These are phyloP conservation scores for Tenthredo mesomela DNA, from an alignment of 2,888 invertebrate genomes.

Conservation along the genomic window DNA sequence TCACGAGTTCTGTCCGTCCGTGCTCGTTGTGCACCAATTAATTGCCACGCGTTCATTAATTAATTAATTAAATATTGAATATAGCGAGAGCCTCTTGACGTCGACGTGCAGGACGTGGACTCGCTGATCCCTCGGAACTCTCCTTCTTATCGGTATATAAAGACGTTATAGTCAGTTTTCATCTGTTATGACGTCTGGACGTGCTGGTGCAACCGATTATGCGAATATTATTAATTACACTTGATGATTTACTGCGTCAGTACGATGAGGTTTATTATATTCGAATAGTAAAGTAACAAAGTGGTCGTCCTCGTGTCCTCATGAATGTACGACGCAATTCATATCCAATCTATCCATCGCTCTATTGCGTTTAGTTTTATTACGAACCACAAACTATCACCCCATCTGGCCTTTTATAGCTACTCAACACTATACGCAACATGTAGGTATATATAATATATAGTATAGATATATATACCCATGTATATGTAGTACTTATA, in stretches of 20 bases:
- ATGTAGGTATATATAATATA: no score
- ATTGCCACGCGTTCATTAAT: slow-evolving; percentile 72
- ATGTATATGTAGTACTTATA: not conserved
- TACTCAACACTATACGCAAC: not conserved
- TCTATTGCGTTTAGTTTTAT: slow-evolving; percentile 22
- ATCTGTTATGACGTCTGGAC: not conserved
- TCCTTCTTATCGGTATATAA: not conserved
- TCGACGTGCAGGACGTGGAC: not conserved
- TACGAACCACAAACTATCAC: slow-evolving; percentile 8
- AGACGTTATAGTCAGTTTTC: not conserved
- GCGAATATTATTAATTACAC: slow-evolving; percentile 14
- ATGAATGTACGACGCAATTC: not conserved
- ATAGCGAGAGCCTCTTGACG: slow-evolving; percentile 25
- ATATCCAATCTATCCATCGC: slow-evolving; percentile 8
- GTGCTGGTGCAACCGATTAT: not conserved
- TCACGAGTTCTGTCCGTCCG: slow-evolving; percentile 33
- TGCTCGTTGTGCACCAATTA: slow-evolving; percentile 62
- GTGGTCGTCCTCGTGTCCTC: slow-evolving; percentile 21
- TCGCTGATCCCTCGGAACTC: not conserved
- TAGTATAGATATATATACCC: not conserved
- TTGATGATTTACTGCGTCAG: slow-evolving; percentile 3
- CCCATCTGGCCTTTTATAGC: slow-evolving; percentile 40
- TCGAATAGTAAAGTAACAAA: not conserved
- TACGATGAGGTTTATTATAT: not conserved
- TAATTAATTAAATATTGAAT: slow-evolving; percentile 70